Evolutionary conservation across 2,888 invertebrate species (phyloP).

Genomic region (Zootermopsis nevadensis): DNA sequence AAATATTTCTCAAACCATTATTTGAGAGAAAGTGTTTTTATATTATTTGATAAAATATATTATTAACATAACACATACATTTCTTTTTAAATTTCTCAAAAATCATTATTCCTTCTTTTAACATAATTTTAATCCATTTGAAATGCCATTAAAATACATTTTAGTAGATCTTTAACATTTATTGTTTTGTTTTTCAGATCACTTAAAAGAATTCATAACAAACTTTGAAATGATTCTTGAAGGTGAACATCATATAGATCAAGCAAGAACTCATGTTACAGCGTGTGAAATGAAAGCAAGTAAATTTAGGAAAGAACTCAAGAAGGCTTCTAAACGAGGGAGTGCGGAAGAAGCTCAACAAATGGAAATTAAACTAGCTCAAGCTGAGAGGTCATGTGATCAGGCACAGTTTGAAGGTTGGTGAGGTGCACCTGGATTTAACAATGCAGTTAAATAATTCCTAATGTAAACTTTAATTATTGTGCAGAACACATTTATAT

Average conservation of each 20-base stretch:
- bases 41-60: not conserved
- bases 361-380: slow-evolving; percentile 62
- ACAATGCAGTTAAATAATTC: too few species aligned
- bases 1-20: too few species aligned
- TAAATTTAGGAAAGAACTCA: slow-evolving; percentile 63
- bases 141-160: too few species aligned
- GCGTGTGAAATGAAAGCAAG: slow-evolving; percentile 62
- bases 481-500: too few species aligned
- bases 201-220: slow-evolving; percentile 63
- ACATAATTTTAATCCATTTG: too few species aligned
- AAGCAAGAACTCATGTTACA: slow-evolving; percentile 62
- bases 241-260: slow-evolving; percentile 64
- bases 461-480: too few species aligned
- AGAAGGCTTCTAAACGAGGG: slow-evolving; percentile 62
- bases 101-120: too few species aligned
- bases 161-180: too few species aligned
- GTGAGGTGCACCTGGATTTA: too few species aligned
- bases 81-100: too few species aligned
- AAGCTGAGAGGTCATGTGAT: slow-evolving; percentile 64
- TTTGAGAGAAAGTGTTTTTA: too few species aligned
- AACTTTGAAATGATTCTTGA: slow-evolving; percentile 66
- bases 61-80: not conserved
- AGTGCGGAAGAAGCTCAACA: slow-evolving; percentile 62
- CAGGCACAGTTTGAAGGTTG: slow-evolving; percentile 65
- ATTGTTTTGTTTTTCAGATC: slow-evolving; percentile 58